A percentile compares a stretch with the other conserved stretches of the same genome.
Evolutionary conservation across 30 jellyfish, hydroid and myxozoan species (phyloP).

Genomic region (Mastigias papua): DNA sequence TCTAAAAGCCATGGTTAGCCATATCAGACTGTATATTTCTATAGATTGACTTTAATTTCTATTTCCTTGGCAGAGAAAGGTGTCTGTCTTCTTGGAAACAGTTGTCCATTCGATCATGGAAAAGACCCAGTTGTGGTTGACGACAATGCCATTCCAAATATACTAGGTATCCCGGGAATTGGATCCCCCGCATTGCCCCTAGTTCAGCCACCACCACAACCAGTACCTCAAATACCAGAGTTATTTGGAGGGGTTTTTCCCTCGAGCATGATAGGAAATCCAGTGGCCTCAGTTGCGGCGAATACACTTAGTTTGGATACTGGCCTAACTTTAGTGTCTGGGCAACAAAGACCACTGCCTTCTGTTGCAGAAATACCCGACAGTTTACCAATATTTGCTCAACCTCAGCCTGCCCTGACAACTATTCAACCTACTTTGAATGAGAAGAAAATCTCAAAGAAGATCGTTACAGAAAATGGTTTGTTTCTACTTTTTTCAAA

Average conservation of each 20-base stretch:
- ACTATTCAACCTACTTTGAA: conserved; percentile 50
- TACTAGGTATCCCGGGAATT: conserved; percentile 74
- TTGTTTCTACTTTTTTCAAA: neutral
- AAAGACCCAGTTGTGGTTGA: conserved; percentile 93
- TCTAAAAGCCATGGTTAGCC: too few species aligned
- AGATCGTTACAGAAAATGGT: conserved; percentile 34
- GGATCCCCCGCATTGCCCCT: conserved; percentile 57
- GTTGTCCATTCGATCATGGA: conserved; percentile 97
- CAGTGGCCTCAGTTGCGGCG: conserved; percentile 75
- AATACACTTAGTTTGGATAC: conserved; percentile 71
- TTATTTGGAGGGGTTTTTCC: conserved; percentile 55
- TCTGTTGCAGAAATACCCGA: conserved; percentile 85
- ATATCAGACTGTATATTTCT: too few species aligned
- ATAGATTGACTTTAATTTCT: neutral
- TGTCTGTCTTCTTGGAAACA: conserved; percentile 93
- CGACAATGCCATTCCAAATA: conserved; percentile 84
- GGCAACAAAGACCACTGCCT: conserved; percentile 94
- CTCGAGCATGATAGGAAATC: conserved; percentile 61
- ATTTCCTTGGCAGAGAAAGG: conserved; percentile 82
- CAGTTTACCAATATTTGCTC: conserved; percentile 63
- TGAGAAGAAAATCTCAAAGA: conserved; percentile 9
- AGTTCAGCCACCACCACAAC: conserved; percentile 66
- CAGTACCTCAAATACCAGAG: conserved; percentile 59
- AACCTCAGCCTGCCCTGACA: conserved; percentile 70
- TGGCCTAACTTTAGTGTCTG: conserved; percentile 89